These are phyloP conservation scores for Calameuta idolon DNA, from an alignment of 2,888 invertebrate species.

Conservation along the genomic window DNA sequence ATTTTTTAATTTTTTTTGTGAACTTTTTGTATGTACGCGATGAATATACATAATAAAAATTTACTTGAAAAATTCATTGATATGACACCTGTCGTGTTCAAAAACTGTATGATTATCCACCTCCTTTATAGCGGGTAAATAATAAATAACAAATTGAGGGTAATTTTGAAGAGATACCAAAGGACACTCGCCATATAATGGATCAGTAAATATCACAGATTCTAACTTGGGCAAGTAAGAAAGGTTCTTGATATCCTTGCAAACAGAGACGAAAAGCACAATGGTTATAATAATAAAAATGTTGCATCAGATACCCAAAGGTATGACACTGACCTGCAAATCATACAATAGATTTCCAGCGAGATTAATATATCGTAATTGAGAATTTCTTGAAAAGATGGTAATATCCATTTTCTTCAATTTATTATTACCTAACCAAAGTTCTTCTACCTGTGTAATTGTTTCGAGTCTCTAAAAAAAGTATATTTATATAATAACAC, in stretches of 20 bases:
- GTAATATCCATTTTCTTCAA: conserved; percentile 29
- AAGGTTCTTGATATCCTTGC: neutral
- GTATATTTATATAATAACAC: too few species aligned
- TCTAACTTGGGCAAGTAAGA: conserved; percentile 27
- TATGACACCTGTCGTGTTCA: conserved; percentile 30
- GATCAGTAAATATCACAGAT: conserved; percentile 38
- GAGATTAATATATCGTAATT: conserved; percentile 35
- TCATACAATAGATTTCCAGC: conserved; percentile 37
- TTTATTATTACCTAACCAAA: conserved; percentile 42
- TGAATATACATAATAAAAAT: neutral
- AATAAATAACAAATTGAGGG: conserved; percentile 35
- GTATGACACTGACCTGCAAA: conserved; percentile 27
- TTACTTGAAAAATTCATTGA: conserved; percentile 18
- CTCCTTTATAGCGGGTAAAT: conserved; percentile 32
- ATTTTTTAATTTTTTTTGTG: neutral
- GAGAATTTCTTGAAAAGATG: conserved; percentile 28
- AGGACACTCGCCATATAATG: conserved; percentile 44
- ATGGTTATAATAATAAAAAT: neutral
- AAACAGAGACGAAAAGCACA: neutral
- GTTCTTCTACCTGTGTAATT: conserved; percentile 29
- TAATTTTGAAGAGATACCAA: conserved; percentile 38
- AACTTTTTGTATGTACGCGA: neutral
- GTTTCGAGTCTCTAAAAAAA: conserved; percentile 32
- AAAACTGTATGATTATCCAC: conserved; percentile 37
- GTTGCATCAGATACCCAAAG: neutral